phyloP scores from a whole-genome alignment of 2,113 vertebrate genomes.

The Polyodon spathula region DNA sequence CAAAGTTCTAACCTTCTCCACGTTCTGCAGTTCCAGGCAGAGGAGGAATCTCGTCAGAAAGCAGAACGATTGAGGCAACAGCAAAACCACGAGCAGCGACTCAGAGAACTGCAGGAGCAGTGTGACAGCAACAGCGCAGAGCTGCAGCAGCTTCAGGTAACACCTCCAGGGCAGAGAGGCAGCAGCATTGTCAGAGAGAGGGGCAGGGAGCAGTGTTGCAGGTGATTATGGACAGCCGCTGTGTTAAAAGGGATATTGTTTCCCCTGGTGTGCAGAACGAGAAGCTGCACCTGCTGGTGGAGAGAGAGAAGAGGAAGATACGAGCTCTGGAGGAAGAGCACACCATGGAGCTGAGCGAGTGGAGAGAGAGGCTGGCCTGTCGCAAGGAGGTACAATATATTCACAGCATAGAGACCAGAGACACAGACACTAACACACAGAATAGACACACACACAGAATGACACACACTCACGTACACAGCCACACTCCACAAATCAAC shows the following conservation, averaged over 20 bases:
- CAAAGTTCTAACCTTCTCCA: not conserved
- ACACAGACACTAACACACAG: not conserved
- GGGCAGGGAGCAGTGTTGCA: too few relatives aligned
- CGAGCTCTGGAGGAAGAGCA: slow-evolving; percentile 48
- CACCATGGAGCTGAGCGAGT: slow-evolving; percentile 46
- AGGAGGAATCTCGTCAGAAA: slow-evolving; percentile 37
- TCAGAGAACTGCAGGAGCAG: slow-evolving; percentile 39
- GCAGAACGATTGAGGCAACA: slow-evolving; percentile 29
- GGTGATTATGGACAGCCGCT: not conserved
- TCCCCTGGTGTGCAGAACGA: slow-evolving; percentile 39
- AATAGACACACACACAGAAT: too few relatives aligned
- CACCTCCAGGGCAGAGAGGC: too few relatives aligned
- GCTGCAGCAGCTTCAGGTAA: slow-evolving; percentile 53
- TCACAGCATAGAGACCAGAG: not conserved
- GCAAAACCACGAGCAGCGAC: slow-evolving; percentile 33
- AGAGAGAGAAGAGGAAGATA: slow-evolving; percentile 47
- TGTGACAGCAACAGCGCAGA: slow-evolving; percentile 39
- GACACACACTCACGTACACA: too few relatives aligned
- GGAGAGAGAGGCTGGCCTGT: slow-evolving; percentile 40
- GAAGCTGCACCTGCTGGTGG: slow-evolving; percentile 43
- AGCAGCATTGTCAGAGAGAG: not conserved
- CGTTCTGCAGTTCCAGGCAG: slow-evolving; percentile 27
- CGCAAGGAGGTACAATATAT: slow-evolving; percentile 42
- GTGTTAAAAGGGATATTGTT: too few relatives aligned
- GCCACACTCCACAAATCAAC: too few relatives aligned